phyloP scores from a whole-genome alignment of 2,888 invertebrate genomes.

The Prenolepis imparis region DNA sequence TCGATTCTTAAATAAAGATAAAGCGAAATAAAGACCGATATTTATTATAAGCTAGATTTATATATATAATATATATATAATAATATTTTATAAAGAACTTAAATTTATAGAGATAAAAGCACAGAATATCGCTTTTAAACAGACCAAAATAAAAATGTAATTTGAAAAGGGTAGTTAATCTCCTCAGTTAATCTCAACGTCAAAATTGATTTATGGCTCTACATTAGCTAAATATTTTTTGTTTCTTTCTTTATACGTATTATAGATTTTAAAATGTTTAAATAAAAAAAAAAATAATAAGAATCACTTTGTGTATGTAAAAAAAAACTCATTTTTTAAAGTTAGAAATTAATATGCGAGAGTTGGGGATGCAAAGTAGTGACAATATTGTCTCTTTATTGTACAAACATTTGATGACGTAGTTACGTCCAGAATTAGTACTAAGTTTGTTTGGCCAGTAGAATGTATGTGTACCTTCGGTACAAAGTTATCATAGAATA shows the following conservation, averaged over 20 bases:
- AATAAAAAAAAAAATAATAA: background rate
- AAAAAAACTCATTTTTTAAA: background rate
- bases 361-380: background rate
- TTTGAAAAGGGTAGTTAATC: background rate
- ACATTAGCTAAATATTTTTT: no score
- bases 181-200: background rate
- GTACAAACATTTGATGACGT: background rate
- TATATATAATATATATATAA: no score
- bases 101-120: background rate
- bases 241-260: background rate
- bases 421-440: conserved; percentile 10
- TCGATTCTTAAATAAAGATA: background rate
- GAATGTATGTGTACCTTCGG: background rate
- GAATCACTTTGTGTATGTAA: background rate
- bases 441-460: conserved; percentile 1
- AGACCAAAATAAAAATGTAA: background rate
- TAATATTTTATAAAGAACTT: no score
- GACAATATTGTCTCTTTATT: background rate
- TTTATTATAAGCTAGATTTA: background rate
- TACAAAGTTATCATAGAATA: conserved; percentile 6
- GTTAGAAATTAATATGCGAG: background rate
- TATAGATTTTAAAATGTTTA: background rate
- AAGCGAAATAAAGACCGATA: background rate
- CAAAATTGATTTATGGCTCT: background rate
- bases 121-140: background rate